Base-by-base conservation (phyloP, 2,113 vertebrate genomes). In the Eolophus roseicapilla region DNA sequence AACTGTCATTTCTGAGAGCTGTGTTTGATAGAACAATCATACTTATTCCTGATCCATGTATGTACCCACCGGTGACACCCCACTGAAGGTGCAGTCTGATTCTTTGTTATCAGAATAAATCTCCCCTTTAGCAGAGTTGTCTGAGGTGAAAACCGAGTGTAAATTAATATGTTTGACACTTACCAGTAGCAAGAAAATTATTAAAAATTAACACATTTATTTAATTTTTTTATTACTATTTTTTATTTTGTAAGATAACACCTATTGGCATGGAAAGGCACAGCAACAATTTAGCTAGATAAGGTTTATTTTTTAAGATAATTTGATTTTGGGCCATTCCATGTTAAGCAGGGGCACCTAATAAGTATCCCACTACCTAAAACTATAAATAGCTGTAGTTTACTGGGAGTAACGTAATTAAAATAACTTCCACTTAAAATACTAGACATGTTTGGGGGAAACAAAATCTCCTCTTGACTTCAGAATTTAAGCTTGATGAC, bases 141-240 rank as follows among this genome's bases (percentile, higher is more conserved):
- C 70, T 68, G 39, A 71, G 62, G 39, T 95, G 71, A 82, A 85
- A 92, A 82, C 59, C 60, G 37, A 75, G 82, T 82, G 69, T 75
- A 70, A 86, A 88, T 75, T 50, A 85, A 94, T 90, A 44, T 59
- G 67, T 79, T 94, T 94, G 71, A 79, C 52, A 88, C 28, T 19
- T 80, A 79, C n/a, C 10, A 63, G 18, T 49, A 24, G 35, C 8
- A 74, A 53, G 19, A 81, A 85, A 82, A 39, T 27, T 46, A 53
- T 24, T 80, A 52, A 73, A 82, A 78, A 31, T 29, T 0, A 68
- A 75, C 5, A 1, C 15, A 11, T 90, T n/a, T 33, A 2, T 52
- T 20, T 63, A 24, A 25, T 11, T 10, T 24, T 17, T 5, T 31
- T n/a, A 37, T n/a, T 62, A 57, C 20, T 57, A 3, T 31, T 47